phyloP scores from a whole-genome alignment of 2,797 vertebrate genomes.

The Sparus aurata region DNA sequence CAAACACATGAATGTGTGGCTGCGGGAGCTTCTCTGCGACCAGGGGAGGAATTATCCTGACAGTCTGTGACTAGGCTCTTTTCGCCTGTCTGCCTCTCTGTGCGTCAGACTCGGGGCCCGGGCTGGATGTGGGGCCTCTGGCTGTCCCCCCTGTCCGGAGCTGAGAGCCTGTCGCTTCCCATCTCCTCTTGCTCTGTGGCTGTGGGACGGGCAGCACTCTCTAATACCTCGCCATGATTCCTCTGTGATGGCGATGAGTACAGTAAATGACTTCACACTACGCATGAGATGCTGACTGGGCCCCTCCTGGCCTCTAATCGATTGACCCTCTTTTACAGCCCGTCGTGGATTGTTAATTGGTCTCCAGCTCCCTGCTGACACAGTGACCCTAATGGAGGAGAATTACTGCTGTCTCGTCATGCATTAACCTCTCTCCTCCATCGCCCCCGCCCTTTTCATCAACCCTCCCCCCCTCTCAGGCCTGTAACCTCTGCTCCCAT shows the following conservation, averaged over 20 bases:
- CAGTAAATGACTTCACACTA: conserved; percentile 71
- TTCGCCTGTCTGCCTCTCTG: conserved; percentile 76
- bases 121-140: conserved; percentile 55
- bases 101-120: conserved; percentile 60
- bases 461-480: conserved; percentile 35
- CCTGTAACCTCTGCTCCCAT: conserved; percentile 49
- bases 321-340: conserved; percentile 76
- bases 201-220: conserved; percentile 35
- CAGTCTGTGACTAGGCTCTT: conserved; percentile 77
- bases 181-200: conserved; percentile 55
- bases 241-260: conserved; percentile 40
- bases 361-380: conserved; percentile 83
- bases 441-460: conserved; percentile 34
- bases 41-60: conserved; percentile 74
- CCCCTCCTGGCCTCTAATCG: conserved; percentile 67
- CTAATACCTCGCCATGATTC: conserved; percentile 22
- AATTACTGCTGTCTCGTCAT: conserved; percentile 79
- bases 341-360: conserved; percentile 79
- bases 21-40: conserved; percentile 61
- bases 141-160: conserved; percentile 57
- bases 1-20: conserved; percentile 59
- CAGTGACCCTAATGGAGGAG: conserved; percentile 84
- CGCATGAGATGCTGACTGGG: conserved; percentile 70
- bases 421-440: conserved; percentile 73
- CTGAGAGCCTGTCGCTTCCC: conserved; percentile 69